Percentiles rank a stretch among this genome's conserved stretches.
phyloP scores from a whole-genome alignment of 2,113 vertebrate species.

The Osmerus mordax region DNA sequence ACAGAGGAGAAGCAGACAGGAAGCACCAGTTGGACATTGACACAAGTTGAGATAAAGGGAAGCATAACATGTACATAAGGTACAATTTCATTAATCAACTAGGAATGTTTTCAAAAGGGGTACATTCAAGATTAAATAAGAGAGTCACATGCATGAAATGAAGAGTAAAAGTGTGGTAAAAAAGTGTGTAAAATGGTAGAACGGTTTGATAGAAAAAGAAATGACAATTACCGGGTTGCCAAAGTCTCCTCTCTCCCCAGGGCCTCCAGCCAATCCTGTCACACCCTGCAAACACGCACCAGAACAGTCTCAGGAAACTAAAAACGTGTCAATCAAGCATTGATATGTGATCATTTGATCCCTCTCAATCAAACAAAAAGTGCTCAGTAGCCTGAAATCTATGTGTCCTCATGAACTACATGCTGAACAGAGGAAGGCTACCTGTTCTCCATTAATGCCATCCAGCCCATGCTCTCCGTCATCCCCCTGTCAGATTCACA shows the following conservation, averaged over 20 bases:
- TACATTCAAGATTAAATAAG: too few species aligned
- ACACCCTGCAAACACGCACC: conserved; percentile 66
- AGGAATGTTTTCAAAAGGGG: too few species aligned
- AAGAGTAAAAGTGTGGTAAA: not conserved
- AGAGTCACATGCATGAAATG: too few species aligned
- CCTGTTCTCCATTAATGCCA: conserved; percentile 79
- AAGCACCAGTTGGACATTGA: not conserved
- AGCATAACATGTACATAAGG: too few species aligned
- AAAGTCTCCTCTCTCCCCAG: conserved; percentile 69
- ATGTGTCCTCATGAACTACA: too few species aligned
- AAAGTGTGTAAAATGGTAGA: conserved; percentile 9
- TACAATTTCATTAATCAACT: too few species aligned
- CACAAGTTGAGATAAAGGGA: too few species aligned
- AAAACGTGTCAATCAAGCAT: not conserved
- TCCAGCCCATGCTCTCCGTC: conserved; percentile 76
- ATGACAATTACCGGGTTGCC: conserved; percentile 70
- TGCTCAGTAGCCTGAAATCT: too few species aligned
- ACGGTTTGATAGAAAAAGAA: not conserved
- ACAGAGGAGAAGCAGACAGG: conserved; percentile 26
- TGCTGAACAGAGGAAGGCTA: conserved; percentile 42
- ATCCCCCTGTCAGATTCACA: conserved; percentile 68
- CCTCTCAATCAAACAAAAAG: not conserved
- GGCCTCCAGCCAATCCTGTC: conserved; percentile 62
- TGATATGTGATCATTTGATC: not conserved
- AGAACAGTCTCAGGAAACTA: conserved; percentile 14